Evolutionary conservation across 2,888 invertebrate species (phyloP), one percentile per base, ranked within the genome.

Genomic region (Eretmocerus hayati): DNA sequence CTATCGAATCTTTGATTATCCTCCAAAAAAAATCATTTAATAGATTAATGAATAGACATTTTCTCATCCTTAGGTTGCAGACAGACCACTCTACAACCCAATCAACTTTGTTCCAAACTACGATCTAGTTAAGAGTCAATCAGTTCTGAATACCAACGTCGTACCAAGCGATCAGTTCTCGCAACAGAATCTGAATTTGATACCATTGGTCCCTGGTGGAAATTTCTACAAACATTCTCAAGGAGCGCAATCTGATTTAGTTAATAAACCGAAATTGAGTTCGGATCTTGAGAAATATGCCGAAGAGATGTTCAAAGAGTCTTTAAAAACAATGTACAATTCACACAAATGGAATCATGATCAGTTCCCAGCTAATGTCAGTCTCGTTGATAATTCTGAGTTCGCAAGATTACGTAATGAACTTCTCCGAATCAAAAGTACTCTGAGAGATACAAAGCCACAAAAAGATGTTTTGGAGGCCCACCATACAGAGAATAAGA

Each of bases 291-390:
- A 65, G 21, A 66, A 63, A 5, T 70, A 69, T 48, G 71, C 71
- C 1, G 67, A 70, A 42, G 69, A 71, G 39, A 71, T 71, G 69
- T 62, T 71, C 46, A 69, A 64, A 30, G 71, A 71, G 48, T 71
- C 71, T 2, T 39, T 71, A 39, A 66, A 62, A 51, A 70, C 71
- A 0, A 71, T 70, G 18, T 70, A 71, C 46, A 69, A 64, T 38
- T 63, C 68, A 0, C 71, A 71, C n/a, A 69, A 69, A 38, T 71
- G 70, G 70, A 71, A 70, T 52, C 66, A 62, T 36, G 70, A 71
- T 36, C 50, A 60, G 1, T 43, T 54, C 0, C 59, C 56, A 1
- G 47, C 45, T n/a, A 61, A 61, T 39, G 58, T 61, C 6, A 66
- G 59, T 16, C 42, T 58, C 0, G 42, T 58, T 2, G 67, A 68